phyloP scores from a whole-genome alignment of 2,797 vertebrate genomes.

The Ispidina picta region DNA sequence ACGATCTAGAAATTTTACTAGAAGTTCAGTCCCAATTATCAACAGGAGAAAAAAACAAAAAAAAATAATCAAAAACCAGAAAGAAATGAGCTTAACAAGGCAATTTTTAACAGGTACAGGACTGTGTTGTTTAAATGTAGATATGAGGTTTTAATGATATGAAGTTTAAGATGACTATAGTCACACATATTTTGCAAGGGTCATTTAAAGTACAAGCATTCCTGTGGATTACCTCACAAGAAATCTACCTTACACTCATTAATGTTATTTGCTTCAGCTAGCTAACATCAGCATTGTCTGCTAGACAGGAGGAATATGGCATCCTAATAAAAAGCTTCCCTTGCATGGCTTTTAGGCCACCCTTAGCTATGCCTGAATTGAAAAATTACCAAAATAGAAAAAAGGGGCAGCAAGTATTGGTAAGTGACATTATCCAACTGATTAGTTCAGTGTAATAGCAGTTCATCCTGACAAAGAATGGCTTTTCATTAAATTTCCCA shows the following conservation, averaged over 20 bases:
- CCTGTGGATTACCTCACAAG: neutral
- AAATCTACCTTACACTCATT: neutral
- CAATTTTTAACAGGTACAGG: neutral
- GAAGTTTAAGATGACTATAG: neutral
- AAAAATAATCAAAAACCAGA: neutral
- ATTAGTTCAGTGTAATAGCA: neutral
- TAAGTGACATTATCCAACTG: neutral
- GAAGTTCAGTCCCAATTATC: neutral
- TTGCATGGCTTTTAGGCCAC: neutral
- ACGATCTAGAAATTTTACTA: neutral
- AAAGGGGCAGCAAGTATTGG: neutral
- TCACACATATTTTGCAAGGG: neutral
- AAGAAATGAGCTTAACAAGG: neutral
- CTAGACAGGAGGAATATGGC: neutral
- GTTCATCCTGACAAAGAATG: neutral
- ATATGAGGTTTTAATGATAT: neutral
- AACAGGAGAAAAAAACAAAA: neutral
- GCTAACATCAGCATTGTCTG: neutral
- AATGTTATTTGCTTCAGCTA: neutral
- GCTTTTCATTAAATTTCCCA: neutral
- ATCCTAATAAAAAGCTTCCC: neutral
- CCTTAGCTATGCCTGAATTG: neutral
- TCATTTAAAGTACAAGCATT: neutral
- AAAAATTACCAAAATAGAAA: neutral
- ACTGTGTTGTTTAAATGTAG: neutral